Base-by-base conservation (phyloP, 2,888 invertebrate genomes). In the Tridacna gigas region DNA sequence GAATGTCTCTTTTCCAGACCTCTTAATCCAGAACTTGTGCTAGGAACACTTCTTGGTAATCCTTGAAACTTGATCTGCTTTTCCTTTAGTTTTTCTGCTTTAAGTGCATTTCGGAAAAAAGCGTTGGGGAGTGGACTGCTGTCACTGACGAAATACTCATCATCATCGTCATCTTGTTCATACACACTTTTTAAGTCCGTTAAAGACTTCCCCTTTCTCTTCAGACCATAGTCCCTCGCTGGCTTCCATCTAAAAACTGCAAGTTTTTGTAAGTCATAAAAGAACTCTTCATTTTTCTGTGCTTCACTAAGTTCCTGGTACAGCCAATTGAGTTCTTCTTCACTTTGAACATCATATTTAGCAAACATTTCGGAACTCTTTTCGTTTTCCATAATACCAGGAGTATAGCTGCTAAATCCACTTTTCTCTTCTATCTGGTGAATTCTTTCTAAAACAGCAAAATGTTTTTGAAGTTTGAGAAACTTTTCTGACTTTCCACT, bases 201-300 rank as follows among this genome's bases (percentile, higher is more conserved):
- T 0, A 98, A 97, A 0, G 98, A 98, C 93, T 97, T 97, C 94
- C 98, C 97, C 94, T 97, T 97, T 61, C 97, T 96, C 91, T 97
- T 96, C 60, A 98, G 95, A 0, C 97, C 97, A 87, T 97, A 96
- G 92, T 98, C 98, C 51, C 96, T 96, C 22, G 91, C 87, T 12
- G 91, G 92, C 86, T 96, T 96, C 98, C 98, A 98, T 86, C 97
- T 96, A 69, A 96, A 96, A 73, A 96, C 96, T 79, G 97, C 97
- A 0, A 97, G 95, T 90, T 97, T 97, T 91, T 97, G 96, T 0
- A 97, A 97, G 71, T 97, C 96, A 95, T 97, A 98, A 25, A 98
- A 95, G 91, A 98, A 97, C 93, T 98, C 97, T 86, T 97, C 97
- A 91, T 98, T 97, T 89, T 96, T 96, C 94, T 98, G 97, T 63